Percentiles rank a stretch among this genome's conserved stretches.
These are phyloP conservation scores for Equus quagga DNA, from an alignment of 2,113 vertebrate species.

Conservation along the genomic window DNA sequence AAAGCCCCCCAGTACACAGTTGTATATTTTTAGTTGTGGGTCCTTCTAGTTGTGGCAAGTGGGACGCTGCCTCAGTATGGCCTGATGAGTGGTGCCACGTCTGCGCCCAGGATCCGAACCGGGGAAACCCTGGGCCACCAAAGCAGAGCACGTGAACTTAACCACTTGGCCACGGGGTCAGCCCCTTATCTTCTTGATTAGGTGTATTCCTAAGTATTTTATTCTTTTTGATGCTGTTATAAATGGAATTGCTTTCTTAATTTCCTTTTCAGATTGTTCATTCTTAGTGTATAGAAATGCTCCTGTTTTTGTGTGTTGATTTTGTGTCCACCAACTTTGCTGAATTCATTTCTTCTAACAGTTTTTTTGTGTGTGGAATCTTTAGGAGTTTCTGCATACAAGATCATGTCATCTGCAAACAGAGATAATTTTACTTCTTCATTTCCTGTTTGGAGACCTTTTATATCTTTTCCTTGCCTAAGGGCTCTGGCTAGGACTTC, in stretches of 20 bases:
- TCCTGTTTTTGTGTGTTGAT: not conserved
- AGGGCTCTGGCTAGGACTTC: not conserved
- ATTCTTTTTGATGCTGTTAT: not conserved
- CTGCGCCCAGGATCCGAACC: too few species aligned
- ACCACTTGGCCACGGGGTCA: too few species aligned
- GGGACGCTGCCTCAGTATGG: too few species aligned
- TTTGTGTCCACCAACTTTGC: not conserved
- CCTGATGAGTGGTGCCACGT: too few species aligned
- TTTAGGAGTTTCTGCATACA: not conserved
- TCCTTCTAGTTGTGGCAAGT: too few species aligned
- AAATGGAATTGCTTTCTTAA: not conserved
- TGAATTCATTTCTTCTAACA: not conserved
- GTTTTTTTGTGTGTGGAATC: not conserved
- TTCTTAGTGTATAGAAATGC: not conserved
- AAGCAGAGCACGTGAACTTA: too few species aligned
- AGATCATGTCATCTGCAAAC: not conserved
- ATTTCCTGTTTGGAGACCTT: not conserved
- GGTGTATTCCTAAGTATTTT: not conserved
- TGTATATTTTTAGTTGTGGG: too few species aligned
- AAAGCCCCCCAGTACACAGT: too few species aligned
- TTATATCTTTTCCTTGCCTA: not conserved
- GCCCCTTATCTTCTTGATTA: not conserved
- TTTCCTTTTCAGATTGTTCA: not conserved
- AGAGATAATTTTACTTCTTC: not conserved
- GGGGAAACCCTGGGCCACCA: too few species aligned